Evolutionary conservation across 1,140 invertebrate genomes (phyloP).

Genomic region (Ceratosolen fusciceps): DNA sequence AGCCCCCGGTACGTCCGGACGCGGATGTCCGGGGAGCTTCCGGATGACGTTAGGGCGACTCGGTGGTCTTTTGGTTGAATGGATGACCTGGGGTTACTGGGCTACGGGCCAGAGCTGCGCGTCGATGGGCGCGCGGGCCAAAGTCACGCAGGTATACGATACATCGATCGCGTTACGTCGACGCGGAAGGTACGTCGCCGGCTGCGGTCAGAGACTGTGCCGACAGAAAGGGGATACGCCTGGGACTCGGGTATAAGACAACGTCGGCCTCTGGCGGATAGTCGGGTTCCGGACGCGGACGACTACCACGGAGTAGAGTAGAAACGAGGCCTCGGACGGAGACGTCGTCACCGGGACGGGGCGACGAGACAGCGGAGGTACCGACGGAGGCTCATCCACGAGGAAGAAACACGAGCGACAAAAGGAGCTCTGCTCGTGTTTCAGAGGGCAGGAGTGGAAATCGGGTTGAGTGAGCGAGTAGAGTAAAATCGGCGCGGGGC

Average conservation of each 20-base stretch:
- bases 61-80: too few species aligned
- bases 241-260: slow-evolving; percentile 69
- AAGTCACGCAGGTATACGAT: slow-evolving; percentile 1
- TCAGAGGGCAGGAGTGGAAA: neutral
- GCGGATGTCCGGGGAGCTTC: too few species aligned
- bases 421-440: too few species aligned
- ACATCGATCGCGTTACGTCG: neutral
- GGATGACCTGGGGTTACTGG: too few species aligned
- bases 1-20: too few species aligned
- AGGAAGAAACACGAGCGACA: neutral
- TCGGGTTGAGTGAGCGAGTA: too few species aligned
- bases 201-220: slow-evolving; percentile 27
- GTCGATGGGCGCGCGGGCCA: neutral
- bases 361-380: neutral
- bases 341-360: neutral
- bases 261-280: slow-evolving; percentile 15
- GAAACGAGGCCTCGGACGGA: neutral
- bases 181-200: neutral
- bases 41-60: too few species aligned
- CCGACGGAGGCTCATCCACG: neutral
- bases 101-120: too few species aligned
- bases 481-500: neutral
- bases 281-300: neutral
- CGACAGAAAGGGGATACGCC: slow-evolving; percentile 70
- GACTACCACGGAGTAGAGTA: neutral